Evolutionary conservation across 2,888 invertebrate genomes (phyloP).

Genomic region (Agelastica alni): DNA sequence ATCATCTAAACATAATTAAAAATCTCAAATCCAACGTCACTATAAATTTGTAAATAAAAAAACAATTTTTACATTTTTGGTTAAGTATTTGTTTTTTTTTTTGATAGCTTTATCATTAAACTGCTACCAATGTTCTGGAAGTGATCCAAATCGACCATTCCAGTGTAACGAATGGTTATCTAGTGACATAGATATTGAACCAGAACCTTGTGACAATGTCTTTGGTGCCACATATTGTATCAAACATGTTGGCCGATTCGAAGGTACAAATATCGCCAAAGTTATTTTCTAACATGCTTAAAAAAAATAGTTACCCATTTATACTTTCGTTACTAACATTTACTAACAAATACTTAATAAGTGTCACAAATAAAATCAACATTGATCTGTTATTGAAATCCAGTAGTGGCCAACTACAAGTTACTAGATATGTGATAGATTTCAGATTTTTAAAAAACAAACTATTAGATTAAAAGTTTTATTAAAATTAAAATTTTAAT

Average conservation of each 20-base stretch:
- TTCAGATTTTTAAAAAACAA: no score
- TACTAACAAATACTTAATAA: no score
- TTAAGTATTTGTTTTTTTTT: constrained; percentile 6
- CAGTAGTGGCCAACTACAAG: no score
- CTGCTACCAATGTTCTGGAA: constrained; percentile 91
- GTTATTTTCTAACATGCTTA: no score
- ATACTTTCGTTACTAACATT: neutral
- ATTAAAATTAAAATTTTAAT: no score
- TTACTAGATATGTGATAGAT: no score
- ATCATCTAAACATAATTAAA: neutral
- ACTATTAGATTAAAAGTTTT: no score
- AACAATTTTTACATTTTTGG: neutral
- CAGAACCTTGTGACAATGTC: constrained; percentile 75
- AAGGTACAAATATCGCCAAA: constrained; percentile 78
- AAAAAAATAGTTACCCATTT: neutral
- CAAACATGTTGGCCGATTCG: constrained; percentile 89
- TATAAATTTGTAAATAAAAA: neutral
- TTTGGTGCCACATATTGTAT: constrained; percentile 88
- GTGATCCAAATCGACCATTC: constrained; percentile 74
- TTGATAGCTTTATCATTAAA: constrained; percentile 55
- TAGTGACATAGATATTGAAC: constrained; percentile 64
- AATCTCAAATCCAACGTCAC: neutral
- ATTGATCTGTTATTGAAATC: no score
- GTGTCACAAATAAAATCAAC: no score
- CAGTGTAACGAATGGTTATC: constrained; percentile 82